Evolutionary conservation across 2,888 invertebrate genomes (phyloP), one percentile per base, ranked within the genome.

Genomic region (Aleiodes testaceus): DNA sequence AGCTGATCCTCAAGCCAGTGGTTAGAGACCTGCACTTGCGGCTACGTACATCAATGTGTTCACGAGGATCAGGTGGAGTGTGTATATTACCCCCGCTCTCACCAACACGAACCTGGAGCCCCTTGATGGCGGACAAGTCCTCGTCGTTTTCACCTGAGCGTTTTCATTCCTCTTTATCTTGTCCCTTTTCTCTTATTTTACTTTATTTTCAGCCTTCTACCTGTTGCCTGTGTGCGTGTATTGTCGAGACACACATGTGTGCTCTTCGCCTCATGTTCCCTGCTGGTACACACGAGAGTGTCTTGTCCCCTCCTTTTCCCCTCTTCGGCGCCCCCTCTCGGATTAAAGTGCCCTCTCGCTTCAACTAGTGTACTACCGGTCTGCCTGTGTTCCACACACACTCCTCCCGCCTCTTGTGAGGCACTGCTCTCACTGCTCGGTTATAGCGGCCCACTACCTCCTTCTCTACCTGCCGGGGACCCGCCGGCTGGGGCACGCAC

Each of bases 401-500:
- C 55, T 69, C 73, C 69, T 66, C 68, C 66, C 66, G 49, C 47
- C 49, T 53, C 7, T 44, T 22, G 69, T 69, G 61, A 66, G 44
- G 70, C 67, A 68, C 69, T 61, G 63, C 70, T 44, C 53, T 36
- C 49, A 66, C 65, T 49, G 49, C 63, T 59, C 44, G 12, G 70
- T 82, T 78, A 79, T 79, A 79, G 81, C 73, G 80, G 78, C 79
- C 79, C 79, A 79, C 80, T 79, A 78, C 81, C 81, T 80, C 81
- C 79, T 81, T 81, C 79, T 80, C 80, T 80, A 82, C 81, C 82
- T 81, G 81, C 75, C 72, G 73, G 72, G 72, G 72, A 70, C 77
- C 80, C 77, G 78, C 79, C 78, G 77, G 77, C 79, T 77, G 74
- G 70, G 78, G 70, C 74, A 74, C 77, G 76, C 76, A 85, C 84